Base-by-base conservation (phyloP, 2,888 invertebrate species). In the Opisthograptis luteolata region DNA sequence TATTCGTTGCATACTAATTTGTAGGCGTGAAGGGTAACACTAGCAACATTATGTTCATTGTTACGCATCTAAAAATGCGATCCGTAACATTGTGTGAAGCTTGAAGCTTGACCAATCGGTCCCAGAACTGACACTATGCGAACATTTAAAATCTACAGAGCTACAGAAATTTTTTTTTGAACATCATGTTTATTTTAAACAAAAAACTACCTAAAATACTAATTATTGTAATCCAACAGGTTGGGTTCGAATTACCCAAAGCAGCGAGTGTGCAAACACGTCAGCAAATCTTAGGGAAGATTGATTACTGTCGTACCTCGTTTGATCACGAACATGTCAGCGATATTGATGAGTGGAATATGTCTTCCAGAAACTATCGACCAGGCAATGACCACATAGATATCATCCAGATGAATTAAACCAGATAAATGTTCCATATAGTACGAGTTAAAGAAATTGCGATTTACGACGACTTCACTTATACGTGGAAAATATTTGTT, bases 251-350 rank as follows among this genome's bases (percentile, higher is more conserved):
- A 51, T 32, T 24, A 45, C 45, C 31, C 39, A 42, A 53, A 50
- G 50, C 53, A 53, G 55, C 48, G 53, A 53, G 43, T 50, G 48
- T 45, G 43, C 24, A 22, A 50, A 55, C 53, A 51, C 53, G 58
- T 55, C 60, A 55, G 53, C 55, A 53, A 52, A 47, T 31, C 54
- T 46, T 43, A 41, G 39, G 45, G 40, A 28, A 51, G 58, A 58
- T 58, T 56, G 56, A 58, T 56, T 51, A 46, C 35, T 37, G 25
- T 40, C 42, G 20, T 45, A 24, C 95, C 95, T 66, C 93, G 93
- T 76, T 95, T 95, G 1, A 96, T 97, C 13, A 97, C 97, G 84
- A 97, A 97, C 68, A 97, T 96, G 81, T 97, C 97, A 83, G 97
- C 97, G 50, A 97, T 94, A 82, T 97, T 97, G 39, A 97, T 95